phyloP scores from a whole-genome alignment of 2,113 vertebrate species.

The Cavia porcellus region DNA sequence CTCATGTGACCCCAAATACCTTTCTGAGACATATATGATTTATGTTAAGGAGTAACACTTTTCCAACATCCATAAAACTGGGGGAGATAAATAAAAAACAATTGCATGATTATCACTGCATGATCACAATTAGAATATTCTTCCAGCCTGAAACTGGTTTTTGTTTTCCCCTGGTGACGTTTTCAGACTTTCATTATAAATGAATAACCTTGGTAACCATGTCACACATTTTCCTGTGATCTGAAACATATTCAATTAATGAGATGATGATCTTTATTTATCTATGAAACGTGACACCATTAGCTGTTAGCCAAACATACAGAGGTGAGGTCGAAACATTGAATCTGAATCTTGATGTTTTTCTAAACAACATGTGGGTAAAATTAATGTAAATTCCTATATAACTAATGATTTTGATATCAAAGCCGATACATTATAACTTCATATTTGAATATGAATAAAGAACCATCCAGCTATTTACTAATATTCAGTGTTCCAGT shows the following conservation, averaged over 20 bases:
- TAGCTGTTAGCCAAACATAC: constrained; percentile 69
- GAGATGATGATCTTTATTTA: constrained; percentile 73
- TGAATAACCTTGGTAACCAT: constrained; percentile 54
- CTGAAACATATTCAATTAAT: constrained; percentile 65
- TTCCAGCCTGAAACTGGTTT: constrained; percentile 43
- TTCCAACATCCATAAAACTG: neutral
- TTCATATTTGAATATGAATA: neutral
- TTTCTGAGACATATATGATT: neutral
- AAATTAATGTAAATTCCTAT: constrained; percentile 18
- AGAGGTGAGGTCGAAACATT: constrained; percentile 26
- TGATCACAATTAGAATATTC: neutral
- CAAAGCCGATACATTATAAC: neutral
- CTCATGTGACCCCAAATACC: neutral
- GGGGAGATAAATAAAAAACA: constrained; percentile 8
- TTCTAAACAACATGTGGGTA: neutral
- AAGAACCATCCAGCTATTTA: neutral
- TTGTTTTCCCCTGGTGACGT: constrained; percentile 56
- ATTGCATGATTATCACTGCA: neutral
- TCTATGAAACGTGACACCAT: constrained; percentile 66
- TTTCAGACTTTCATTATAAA: constrained; percentile 61
- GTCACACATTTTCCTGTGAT: constrained; percentile 55
- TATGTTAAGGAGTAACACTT: neutral
- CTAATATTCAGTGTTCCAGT: neutral
- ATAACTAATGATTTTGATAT: constrained; percentile 5
- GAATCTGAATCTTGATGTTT: constrained; percentile 34